Conservation (phyloP, 2,113 vertebrate species). For the Anoura caudifer region DNA sequence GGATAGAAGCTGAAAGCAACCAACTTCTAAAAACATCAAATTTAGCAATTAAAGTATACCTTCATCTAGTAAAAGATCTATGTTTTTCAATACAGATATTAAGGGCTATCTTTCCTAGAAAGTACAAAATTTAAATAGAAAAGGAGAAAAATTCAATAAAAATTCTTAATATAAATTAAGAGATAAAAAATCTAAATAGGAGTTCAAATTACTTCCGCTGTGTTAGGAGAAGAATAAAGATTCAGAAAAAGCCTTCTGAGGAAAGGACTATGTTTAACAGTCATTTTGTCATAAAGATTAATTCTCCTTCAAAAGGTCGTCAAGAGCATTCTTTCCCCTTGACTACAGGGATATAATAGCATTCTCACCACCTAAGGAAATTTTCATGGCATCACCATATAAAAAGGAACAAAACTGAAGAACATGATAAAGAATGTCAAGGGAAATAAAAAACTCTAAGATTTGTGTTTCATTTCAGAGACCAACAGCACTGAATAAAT, state of each 20-base stretch:
- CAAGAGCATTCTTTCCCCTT: not conserved
- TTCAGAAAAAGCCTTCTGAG: not conserved
- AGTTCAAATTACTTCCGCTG: not conserved
- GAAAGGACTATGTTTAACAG: not conserved
- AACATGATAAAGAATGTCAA: not conserved
- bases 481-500: not conserved
- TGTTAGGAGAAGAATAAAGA: not conserved
- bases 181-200: not conserved
- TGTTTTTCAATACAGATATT: not conserved
- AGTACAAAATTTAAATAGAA: constrained; percentile 2
- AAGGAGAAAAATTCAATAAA: not conserved
- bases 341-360: not conserved
- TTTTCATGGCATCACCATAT: not conserved
- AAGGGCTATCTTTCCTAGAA: not conserved
- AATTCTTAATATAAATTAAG: not conserved
- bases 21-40: not conserved
- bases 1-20: not conserved
- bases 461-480: not conserved
- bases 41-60: not conserved
- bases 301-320: not conserved
- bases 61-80: not conserved
- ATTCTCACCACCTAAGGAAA: not conserved
- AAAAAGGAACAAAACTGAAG: constrained; percentile 38
- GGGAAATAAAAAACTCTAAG: constrained; percentile 15
- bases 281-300: not conserved